Conservation (phyloP, 2,797 vertebrate genomes). For the Sorex maritimensis region DNA sequence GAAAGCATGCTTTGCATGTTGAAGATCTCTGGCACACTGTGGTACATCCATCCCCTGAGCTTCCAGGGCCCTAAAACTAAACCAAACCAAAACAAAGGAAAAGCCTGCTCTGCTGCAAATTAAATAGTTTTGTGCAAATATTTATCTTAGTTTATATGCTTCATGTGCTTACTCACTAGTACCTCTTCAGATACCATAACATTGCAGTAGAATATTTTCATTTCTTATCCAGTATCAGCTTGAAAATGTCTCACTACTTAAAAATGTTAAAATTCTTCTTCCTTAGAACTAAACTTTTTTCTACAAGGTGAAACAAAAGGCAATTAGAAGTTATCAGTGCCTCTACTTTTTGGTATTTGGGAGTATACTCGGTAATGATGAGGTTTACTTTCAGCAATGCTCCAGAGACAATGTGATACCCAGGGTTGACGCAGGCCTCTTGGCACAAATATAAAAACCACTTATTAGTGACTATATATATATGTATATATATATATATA, state of each 20-base stretch:
- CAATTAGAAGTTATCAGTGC: conserved; percentile 27
- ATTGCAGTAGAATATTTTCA: not conserved
- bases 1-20: no score
- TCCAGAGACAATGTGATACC: no score
- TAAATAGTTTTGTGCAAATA: conserved; percentile 17
- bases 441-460: no score
- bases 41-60: no score
- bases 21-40: no score
- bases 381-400: no score
- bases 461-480: not conserved
- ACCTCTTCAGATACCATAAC: not conserved
- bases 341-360: not conserved
- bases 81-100: no score
- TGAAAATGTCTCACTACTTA: not conserved
- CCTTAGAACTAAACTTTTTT: not conserved
- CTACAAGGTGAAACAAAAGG: conserved; percentile 6
- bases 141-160: not conserved
- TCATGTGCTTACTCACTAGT: not conserved
- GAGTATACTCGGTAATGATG: no score
- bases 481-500: no score
- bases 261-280: conserved; percentile 10
- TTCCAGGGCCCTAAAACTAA: no score
- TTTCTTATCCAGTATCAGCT: not conserved
- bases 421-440: no score
- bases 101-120: not conserved